Conservation (phyloP, 35 echinoderm and acorn worm species). For the Apostichopus parvimensis region DNA sequence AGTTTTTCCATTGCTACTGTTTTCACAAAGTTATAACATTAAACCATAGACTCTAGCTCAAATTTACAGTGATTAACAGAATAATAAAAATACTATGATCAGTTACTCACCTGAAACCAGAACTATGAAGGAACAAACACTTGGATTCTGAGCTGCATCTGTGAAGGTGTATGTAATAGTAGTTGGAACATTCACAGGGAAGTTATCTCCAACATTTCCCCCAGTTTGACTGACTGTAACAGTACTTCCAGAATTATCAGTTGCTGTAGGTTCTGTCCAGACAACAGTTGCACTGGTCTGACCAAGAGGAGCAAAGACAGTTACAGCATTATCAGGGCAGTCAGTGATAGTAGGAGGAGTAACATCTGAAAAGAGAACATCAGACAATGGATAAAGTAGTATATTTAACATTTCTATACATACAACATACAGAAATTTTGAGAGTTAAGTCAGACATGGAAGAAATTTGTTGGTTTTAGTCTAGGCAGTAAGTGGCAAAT, state of each 20-base stretch:
- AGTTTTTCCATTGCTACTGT: too few relatives aligned
- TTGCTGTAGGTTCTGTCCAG: not conserved
- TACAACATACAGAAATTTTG: too few relatives aligned
- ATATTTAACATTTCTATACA: too few relatives aligned
- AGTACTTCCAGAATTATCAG: conserved; percentile 5
- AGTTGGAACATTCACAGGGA: not conserved
- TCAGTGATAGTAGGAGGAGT: conserved; percentile 4
- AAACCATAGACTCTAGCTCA: too few relatives aligned
- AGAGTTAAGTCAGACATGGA: too few relatives aligned
- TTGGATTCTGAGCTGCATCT: not conserved
- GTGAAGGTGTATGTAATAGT: not conserved
- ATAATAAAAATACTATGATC: too few relatives aligned
- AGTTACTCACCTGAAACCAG: not conserved
- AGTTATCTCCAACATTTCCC: not conserved
- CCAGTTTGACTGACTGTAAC: conserved; percentile 12
- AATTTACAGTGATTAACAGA: too few relatives aligned
- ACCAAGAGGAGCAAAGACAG: not conserved
- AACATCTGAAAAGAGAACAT: not conserved
- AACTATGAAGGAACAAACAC: not conserved
- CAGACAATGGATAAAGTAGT: too few relatives aligned
- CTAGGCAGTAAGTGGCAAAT: too few relatives aligned
- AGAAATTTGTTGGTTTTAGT: too few relatives aligned
- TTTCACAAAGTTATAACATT: too few relatives aligned
- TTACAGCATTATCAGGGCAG: not conserved
- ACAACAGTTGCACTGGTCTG: not conserved